Base-by-base conservation (phyloP, 2,888 invertebrate genomes). In the Cheilosia variabilis region DNA sequence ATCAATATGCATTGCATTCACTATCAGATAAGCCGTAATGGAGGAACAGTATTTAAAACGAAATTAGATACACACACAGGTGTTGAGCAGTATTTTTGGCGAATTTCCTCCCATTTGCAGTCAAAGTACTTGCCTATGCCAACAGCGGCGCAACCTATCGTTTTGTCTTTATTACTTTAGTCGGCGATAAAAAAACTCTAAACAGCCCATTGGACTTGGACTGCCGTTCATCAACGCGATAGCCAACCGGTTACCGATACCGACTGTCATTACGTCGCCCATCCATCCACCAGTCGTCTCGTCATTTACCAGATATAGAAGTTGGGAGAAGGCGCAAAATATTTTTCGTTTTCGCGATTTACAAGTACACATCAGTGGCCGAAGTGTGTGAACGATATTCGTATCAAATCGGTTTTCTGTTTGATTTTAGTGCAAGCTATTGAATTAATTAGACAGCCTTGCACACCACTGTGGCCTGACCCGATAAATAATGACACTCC, bases 171-270 rank as follows among this genome's bases (percentile, higher is more conserved):
- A 68, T 37, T 34, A 50, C 24, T 60, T 66, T 60, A 66, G 66
- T 50, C 22, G 10, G 15, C 13, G 37, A 45, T 22, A 53, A 57
- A 53, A 57, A 53, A 58, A 62, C 80, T 73, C 34, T 75, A 55
- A 62, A 37, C 37, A 52, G 63, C 4, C 27, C 52, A 22, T 34
- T 34, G 10, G 34, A 34, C 34, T 37, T 52, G 53, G 43, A 50
- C 13, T 24, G 53, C 17, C 55, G 57, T 72, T 71, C 71, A 72
- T 77, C 71, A 72, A 15, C 10, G 22, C 27, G 45, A 47, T 10
- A 63, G 37, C n/a, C 45, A 71, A 79, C 79, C 68, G 57, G 79
- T 75, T 84, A 75, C 79, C 79, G 79, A 57, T 84, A 75, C 79
- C 79, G 79, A 57, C 75, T 83, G 50, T 52, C 71, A 76, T 53